Conservation (phyloP, 2,888 invertebrate genomes). For the Frankliniella intonsa region DNA sequence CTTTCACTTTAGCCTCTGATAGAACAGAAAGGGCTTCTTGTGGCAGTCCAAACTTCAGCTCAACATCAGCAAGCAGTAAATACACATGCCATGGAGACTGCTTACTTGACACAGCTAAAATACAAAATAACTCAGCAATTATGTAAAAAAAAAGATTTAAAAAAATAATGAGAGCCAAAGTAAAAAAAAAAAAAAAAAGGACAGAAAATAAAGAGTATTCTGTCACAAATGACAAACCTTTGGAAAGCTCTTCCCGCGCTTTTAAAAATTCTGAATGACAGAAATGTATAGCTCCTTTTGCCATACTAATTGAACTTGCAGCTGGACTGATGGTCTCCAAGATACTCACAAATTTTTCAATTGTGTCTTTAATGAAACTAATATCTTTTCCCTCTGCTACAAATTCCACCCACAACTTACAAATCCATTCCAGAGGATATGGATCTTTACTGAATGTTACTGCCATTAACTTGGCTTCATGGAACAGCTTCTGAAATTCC, state of each 20-base stretch:
- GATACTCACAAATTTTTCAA: background rate
- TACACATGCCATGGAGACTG: constrained; percentile 1
- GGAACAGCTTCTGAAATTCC: constrained; percentile 48
- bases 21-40: background rate
- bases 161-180: background rate
- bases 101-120: background rate
- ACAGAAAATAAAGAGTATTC: too few relatives aligned
- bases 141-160: background rate
- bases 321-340: background rate
- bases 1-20: background rate
- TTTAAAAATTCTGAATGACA: background rate
- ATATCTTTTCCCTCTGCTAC: constrained; percentile 37
- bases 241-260: background rate
- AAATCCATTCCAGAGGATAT: constrained; percentile 58
- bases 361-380: constrained; percentile 33
- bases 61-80: background rate
- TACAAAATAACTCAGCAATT: too few relatives aligned
- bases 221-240: background rate
- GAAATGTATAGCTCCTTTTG: constrained; percentile 30
- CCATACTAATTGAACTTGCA: constrained; percentile 15
- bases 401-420: constrained; percentile 55
- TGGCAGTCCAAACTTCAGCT: background rate
- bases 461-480: constrained; percentile 50
- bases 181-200: too few relatives aligned
- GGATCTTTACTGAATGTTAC: constrained; percentile 49